These are phyloP conservation scores for Tubulanus polymorphus DNA, from an alignment of 2,888 invertebrate species.

Conservation along the genomic window DNA sequence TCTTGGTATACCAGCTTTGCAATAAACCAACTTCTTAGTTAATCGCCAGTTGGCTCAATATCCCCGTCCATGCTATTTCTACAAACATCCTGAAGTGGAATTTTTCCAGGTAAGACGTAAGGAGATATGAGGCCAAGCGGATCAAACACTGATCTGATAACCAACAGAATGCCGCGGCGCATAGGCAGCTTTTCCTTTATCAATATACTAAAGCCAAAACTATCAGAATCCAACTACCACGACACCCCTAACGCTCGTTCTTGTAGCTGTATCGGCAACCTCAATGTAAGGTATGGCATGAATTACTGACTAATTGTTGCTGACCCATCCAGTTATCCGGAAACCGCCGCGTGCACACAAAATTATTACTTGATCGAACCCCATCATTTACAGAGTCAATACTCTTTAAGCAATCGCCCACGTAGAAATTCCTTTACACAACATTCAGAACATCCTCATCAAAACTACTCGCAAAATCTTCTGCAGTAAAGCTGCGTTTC, in stretches of 20 bases:
- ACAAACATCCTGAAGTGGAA: slow-evolving; percentile 17
- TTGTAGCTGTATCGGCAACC: no score
- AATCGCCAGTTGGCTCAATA: slow-evolving; percentile 9
- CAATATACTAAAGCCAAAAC: no score
- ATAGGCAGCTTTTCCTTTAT: no score
- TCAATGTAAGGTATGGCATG: no score
- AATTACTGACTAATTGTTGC: no score
- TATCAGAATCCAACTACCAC: no score
- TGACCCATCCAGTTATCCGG: slow-evolving; percentile 13
- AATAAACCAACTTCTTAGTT: slow-evolving; percentile 11
- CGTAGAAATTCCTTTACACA: slow-evolving; percentile 11
- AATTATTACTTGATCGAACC: slow-evolving; percentile 5
- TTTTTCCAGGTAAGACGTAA: slow-evolving; percentile 15
- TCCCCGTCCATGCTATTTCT: slow-evolving; percentile 19
- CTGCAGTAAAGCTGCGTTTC: no score
- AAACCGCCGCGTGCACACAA: slow-evolving; percentile 9
- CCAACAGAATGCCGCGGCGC: slow-evolving; percentile 17
- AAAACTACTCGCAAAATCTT: no score
- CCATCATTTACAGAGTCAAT: slow-evolving; percentile 4
- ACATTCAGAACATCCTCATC: no score
- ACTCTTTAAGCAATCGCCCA: slow-evolving; percentile 10
- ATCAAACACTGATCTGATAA: slow-evolving; percentile 21
- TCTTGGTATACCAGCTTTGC: not conserved
- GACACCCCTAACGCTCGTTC: no score
- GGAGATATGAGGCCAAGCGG: slow-evolving; percentile 23